These are phyloP conservation scores for Anthopleura xanthogrammica DNA, from an alignment of 92 coral and sea anemone genomes.

Conservation along the genomic window DNA sequence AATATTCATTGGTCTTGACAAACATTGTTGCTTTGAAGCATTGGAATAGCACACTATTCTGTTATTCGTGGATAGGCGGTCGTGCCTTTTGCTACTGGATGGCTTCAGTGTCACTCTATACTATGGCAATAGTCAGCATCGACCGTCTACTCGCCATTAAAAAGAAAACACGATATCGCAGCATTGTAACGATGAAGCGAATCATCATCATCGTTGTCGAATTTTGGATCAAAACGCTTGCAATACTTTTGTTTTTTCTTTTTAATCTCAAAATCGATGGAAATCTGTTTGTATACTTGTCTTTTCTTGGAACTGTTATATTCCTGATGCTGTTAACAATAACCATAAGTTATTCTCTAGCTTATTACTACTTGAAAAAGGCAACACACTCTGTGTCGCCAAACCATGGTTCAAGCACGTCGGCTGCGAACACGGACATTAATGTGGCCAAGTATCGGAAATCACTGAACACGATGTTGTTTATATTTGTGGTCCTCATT, in stretches of 20 bases:
- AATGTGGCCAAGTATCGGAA: slow-evolving; percentile 19
- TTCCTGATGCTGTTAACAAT: background rate
- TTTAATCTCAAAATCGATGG: background rate
- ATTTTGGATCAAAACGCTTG: slow-evolving; percentile 9
- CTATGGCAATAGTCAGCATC: background rate
- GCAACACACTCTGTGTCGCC: slow-evolving; percentile 5
- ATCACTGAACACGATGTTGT: slow-evolving; percentile 22
- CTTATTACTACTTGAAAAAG: slow-evolving; percentile 9
- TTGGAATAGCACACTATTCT: background rate
- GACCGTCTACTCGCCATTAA: slow-evolving; percentile 22
- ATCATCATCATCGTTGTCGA: background rate
- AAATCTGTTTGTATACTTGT: background rate
- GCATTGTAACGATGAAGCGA: slow-evolving; percentile 6
- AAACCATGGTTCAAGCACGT: background rate
- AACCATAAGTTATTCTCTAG: slow-evolving; percentile 7
- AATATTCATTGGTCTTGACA: background rate
- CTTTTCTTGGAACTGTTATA: background rate
- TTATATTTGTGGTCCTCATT: slow-evolving; percentile 9
- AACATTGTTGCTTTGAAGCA: slow-evolving; percentile 4
- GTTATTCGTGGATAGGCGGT: background rate
- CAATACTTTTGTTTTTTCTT: background rate
- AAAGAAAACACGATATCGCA: slow-evolving; percentile 12
- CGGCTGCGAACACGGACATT: background rate
- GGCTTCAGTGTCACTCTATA: slow-evolving; percentile 1
- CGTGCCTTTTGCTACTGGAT: slow-evolving; percentile 15